Conservation (phyloP, 2,113 vertebrate species). For the Alligator mississippiensis region DNA sequence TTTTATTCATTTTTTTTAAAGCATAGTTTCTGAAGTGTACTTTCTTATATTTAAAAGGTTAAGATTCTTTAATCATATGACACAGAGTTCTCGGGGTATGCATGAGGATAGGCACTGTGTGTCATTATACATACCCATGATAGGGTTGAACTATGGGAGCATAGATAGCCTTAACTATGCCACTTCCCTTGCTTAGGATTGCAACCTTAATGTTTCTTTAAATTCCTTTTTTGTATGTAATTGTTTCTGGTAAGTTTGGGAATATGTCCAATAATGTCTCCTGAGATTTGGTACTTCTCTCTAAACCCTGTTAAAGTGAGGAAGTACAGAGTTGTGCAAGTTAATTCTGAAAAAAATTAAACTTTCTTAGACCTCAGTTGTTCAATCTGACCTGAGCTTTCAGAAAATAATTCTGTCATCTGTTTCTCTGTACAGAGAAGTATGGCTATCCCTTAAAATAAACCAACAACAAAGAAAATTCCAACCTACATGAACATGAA, state of each 20-base stretch:
- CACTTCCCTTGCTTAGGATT: not conserved
- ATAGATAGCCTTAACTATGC: not conserved
- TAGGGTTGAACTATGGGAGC: constrained; percentile 14
- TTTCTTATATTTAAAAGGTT: too few relatives aligned
- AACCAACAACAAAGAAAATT: not conserved
- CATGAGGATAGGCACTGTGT: too few relatives aligned
- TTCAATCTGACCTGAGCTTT: not conserved
- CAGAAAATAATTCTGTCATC: not conserved
- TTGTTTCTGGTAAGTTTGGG: not conserved
- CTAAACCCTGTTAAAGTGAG: not conserved
- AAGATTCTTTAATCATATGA: too few relatives aligned
- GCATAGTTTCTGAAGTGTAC: too few relatives aligned
- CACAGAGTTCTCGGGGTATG: too few relatives aligned
- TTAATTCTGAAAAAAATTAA: not conserved
- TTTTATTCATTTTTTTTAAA: too few relatives aligned
- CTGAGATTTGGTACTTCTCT: constrained; percentile 28
- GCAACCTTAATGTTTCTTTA: constrained; percentile 27
- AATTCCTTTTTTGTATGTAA: constrained; percentile 23
- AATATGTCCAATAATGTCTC: not conserved
- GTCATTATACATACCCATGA: not conserved
- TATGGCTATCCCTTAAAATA: not conserved
- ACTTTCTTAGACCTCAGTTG: not conserved
- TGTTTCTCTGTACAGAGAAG: not conserved
- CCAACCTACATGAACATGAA: constrained; percentile 24
- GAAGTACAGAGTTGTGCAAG: not conserved